phyloP scores from a whole-genome alignment of 2,888 invertebrate species.

The Metallyticus violacea region DNA sequence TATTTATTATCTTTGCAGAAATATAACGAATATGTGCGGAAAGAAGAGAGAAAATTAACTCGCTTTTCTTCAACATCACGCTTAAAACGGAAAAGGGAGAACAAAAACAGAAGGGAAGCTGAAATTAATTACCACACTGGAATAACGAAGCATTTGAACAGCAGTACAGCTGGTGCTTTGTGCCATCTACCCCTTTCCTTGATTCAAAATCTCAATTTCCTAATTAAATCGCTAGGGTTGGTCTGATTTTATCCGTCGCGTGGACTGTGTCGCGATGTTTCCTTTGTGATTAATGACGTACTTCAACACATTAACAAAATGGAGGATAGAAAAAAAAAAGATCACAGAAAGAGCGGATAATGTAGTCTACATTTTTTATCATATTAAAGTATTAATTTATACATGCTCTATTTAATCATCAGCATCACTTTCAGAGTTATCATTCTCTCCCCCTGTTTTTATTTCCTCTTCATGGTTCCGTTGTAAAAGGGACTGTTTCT shows the following conservation, averaged over 20 bases:
- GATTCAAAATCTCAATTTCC: neutral
- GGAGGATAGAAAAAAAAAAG: neutral
- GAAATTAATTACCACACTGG: neutral
- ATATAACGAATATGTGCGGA: neutral
- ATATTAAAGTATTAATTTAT: neutral
- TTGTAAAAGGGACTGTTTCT: no score
- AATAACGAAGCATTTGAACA: neutral
- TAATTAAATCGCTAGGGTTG: neutral
- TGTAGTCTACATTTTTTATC: neutral
- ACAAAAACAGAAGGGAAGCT: neutral
- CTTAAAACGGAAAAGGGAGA: neutral
- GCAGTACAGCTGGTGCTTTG: neutral
- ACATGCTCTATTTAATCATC: neutral
- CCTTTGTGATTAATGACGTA: neutral
- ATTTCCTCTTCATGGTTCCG: no score
- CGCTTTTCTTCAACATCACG: neutral
- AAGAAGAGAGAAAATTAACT: neutral
- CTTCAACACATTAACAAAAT: neutral
- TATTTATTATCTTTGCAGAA: neutral
- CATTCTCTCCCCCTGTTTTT: no score
- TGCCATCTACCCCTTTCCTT: neutral
- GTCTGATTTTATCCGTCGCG: neutral
- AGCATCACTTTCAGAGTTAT: no score
- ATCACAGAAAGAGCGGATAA: neutral
- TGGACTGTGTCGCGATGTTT: neutral